phyloP scores from a whole-genome alignment of 2,113 vertebrate species.

The Apteryx owenii region DNA sequence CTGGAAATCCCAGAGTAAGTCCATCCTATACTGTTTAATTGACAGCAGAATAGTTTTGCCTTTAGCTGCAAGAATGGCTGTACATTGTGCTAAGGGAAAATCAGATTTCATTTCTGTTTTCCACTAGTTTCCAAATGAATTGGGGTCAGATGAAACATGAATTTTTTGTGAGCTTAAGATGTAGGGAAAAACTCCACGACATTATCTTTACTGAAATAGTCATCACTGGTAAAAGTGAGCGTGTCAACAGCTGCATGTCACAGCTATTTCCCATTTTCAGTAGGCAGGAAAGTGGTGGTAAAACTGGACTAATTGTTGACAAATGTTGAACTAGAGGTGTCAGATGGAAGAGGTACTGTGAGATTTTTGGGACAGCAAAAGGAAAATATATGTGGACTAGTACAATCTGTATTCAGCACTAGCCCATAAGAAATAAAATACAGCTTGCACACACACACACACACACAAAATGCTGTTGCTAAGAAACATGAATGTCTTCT shows the following conservation, averaged over 20 bases:
- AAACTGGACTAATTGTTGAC: rapidly evolving
- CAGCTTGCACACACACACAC: not conserved
- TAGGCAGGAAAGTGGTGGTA: not conserved
- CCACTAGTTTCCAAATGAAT: not conserved
- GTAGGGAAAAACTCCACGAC: not conserved
- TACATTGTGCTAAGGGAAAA: no score
- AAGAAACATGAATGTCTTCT: not conserved
- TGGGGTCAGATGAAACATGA: not conserved
- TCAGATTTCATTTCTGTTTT: not conserved
- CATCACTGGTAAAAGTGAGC: not conserved
- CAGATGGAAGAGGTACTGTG: not conserved
- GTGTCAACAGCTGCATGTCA: rapidly evolving
- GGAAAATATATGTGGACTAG: not conserved
- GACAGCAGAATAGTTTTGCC: not conserved
- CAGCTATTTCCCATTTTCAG: not conserved
- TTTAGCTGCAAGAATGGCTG: not conserved
- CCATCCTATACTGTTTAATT: not conserved
- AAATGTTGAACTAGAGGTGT: not conserved
- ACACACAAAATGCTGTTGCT: not conserved
- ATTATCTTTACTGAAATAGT: not conserved
- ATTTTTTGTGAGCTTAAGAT: not conserved
- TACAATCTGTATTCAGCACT: not conserved
- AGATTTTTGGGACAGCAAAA: not conserved
- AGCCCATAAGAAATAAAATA: not conserved
- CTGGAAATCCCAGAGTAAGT: no score